A percentile compares a stretch with the other conserved stretches of the same genome.
Conservation (phyloP, 2,797 vertebrate genomes). For the Phataginus tricuspis region DNA sequence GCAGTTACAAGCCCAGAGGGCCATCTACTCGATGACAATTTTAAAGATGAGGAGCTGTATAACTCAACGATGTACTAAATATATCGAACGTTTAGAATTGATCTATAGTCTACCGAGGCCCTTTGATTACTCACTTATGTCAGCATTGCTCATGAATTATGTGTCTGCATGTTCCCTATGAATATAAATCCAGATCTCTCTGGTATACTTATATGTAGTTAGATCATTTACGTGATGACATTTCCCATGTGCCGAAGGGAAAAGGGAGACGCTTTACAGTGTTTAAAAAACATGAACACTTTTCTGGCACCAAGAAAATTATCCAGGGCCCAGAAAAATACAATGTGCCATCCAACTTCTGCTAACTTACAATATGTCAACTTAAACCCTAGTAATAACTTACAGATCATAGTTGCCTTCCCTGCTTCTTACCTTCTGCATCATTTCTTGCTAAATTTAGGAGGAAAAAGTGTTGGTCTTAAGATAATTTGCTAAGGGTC, state of each 20-base stretch:
- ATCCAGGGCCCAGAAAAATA: conserved; percentile 68
- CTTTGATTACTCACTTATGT: conserved; percentile 69
- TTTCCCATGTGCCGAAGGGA: conserved; percentile 52
- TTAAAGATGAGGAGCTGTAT: conserved; percentile 39
- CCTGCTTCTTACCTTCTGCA: conserved; percentile 20
- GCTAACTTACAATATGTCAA: conserved; percentile 63
- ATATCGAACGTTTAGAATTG: conserved; percentile 39
- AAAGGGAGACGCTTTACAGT: conserved; percentile 43
- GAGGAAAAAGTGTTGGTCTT: background rate
- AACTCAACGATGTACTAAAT: conserved; percentile 27
- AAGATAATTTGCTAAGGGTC: background rate
- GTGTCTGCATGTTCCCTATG: conserved; percentile 69
- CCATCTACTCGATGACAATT: background rate
- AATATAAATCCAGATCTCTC: conserved; percentile 79
- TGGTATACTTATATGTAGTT: conserved; percentile 70
- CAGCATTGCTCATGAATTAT: conserved; percentile 64
- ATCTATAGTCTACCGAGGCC: conserved; percentile 28
- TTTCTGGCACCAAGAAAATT: conserved; percentile 72
- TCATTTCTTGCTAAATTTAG: background rate
- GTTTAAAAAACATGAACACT: conserved; percentile 68
- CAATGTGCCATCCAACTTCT: conserved; percentile 45
- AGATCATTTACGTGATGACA: conserved; percentile 74
- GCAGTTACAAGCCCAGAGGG: conserved; percentile 10
- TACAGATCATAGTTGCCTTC: conserved; percentile 59
- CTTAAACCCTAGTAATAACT: conserved; percentile 68